Evolutionary conservation across 2,113 vertebrate species (phyloP).

Genomic region (Probosciger aterrimus): DNA sequence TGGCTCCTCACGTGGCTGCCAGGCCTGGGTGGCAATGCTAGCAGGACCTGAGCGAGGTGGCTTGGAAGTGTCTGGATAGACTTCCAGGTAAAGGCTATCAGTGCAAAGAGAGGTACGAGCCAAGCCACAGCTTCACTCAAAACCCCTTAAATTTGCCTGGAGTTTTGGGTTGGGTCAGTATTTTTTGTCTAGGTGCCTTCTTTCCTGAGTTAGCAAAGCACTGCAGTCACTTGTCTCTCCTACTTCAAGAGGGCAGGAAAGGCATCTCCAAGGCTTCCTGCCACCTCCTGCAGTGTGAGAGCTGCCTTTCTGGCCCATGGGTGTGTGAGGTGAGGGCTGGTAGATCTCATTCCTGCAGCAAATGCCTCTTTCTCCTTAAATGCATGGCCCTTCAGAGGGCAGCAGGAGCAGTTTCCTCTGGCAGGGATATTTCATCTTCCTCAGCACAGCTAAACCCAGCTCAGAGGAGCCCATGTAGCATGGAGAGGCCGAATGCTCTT

Average conservation of each 20-base stretch:
- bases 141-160: not conserved
- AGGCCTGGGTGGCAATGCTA: not conserved
- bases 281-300: not conserved
- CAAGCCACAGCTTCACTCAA: not conserved
- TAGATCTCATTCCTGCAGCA: not conserved
- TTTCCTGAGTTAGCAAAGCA: constrained; percentile 16
- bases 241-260: not conserved
- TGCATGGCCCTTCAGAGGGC: fast-evolving
- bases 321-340: fast-evolving
- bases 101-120: not conserved
- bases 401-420: not conserved
- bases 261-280: not conserved
- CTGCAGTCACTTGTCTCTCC: not conserved
- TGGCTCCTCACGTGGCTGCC: not conserved
- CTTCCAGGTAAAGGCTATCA: not conserved
- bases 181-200: constrained; percentile 16
- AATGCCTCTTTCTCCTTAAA: not conserved
- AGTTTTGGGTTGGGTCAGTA: not conserved
- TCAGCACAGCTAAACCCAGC: not conserved
- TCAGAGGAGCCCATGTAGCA: not conserved
- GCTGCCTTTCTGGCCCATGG: not conserved
- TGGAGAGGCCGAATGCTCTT: not conserved
- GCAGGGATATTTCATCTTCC: not conserved
- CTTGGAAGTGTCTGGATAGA: not conserved
- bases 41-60: not conserved